Evolutionary conservation across 2,888 invertebrate genomes (phyloP).

Genomic region (Operophtera brumata): DNA sequence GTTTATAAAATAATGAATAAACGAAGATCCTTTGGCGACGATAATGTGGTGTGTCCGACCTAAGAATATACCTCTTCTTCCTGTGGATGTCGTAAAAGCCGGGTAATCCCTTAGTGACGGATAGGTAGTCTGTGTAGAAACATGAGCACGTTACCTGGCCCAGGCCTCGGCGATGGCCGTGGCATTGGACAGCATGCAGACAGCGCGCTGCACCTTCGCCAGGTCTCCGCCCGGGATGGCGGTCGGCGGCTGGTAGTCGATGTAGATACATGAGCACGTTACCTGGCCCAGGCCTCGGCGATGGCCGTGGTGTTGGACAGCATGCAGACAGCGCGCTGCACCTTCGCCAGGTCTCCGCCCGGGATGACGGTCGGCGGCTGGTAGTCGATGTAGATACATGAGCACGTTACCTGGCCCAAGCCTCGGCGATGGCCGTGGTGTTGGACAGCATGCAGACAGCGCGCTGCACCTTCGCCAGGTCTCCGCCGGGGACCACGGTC

Average conservation of each 20-base stretch:
- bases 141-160: slow-evolving; percentile 89
- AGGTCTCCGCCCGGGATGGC: slow-evolving; percentile 95
- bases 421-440: slow-evolving; percentile 97
- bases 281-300: slow-evolving; percentile 96
- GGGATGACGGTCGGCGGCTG: slow-evolving; percentile 95
- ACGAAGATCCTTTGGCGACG: too few species aligned
- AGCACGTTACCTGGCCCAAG: slow-evolving; percentile 88
- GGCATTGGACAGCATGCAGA: too few species aligned
- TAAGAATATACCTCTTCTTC: too few species aligned
- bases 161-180: slow-evolving; percentile 98
- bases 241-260: slow-evolving; percentile 93
- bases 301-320: slow-evolving; percentile 98
- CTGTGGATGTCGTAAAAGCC: too few species aligned
- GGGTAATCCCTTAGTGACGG: too few species aligned
- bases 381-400: slow-evolving; percentile 83
- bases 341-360: slow-evolving; percentile 95
- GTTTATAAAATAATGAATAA: too few species aligned
- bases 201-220: slow-evolving; percentile 96
- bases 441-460: slow-evolving; percentile 99
- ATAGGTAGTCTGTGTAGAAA: too few species aligned
- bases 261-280: too few species aligned
- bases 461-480: slow-evolving; percentile 94
- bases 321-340: slow-evolving; percentile 95
- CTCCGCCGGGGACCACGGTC: slow-evolving; percentile 94
- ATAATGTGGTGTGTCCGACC: too few species aligned